These are phyloP conservation scores for Percopsis transmontana DNA, from an alignment of 2,113 vertebrate genomes.

Conservation along the genomic window DNA sequence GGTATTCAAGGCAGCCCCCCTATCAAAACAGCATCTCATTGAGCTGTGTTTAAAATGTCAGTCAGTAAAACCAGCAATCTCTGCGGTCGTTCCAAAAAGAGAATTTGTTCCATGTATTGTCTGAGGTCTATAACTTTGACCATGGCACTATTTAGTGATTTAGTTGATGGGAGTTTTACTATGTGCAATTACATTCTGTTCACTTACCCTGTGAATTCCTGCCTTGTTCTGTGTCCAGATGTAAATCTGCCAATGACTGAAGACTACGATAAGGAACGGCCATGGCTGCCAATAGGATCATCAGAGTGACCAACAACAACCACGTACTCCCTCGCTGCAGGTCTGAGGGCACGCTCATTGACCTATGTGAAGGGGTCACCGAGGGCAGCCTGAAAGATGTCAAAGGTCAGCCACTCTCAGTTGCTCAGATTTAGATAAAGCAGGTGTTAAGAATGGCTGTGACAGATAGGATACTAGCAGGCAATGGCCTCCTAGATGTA, in stretches of 20 bases:
- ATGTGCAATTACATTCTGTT: background rate
- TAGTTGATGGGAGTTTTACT: too few species aligned
- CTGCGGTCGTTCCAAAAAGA: too few species aligned
- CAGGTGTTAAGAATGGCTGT: too few species aligned
- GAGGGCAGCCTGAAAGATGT: slow-evolving; percentile 85
- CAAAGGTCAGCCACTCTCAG: slow-evolving; percentile 81
- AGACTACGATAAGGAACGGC: slow-evolving; percentile 14
- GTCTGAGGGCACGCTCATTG: slow-evolving; percentile 92
- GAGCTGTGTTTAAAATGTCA: too few species aligned
- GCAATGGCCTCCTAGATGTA: too few species aligned
- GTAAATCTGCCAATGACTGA: slow-evolving; percentile 58
- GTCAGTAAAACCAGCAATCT: too few species aligned
- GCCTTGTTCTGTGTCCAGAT: slow-evolving; percentile 40
- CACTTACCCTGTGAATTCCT: slow-evolving; percentile 19
- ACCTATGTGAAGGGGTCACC: slow-evolving; percentile 81
- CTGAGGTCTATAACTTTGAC: background rate
- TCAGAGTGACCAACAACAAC: slow-evolving; percentile 86
- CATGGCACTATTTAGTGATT: background rate
- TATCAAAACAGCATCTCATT: too few species aligned
- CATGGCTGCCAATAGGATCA: slow-evolving; percentile 96
- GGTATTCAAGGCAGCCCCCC: too few species aligned
- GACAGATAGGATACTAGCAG: too few species aligned
- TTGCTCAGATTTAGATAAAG: background rate
- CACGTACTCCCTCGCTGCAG: slow-evolving; percentile 89
- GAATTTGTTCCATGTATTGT: background rate